Percentiles rank a stretch among this genome's conserved stretches.
phyloP scores from a whole-genome alignment of 1,140 invertebrate species.

The Drosophila sechellia region DNA sequence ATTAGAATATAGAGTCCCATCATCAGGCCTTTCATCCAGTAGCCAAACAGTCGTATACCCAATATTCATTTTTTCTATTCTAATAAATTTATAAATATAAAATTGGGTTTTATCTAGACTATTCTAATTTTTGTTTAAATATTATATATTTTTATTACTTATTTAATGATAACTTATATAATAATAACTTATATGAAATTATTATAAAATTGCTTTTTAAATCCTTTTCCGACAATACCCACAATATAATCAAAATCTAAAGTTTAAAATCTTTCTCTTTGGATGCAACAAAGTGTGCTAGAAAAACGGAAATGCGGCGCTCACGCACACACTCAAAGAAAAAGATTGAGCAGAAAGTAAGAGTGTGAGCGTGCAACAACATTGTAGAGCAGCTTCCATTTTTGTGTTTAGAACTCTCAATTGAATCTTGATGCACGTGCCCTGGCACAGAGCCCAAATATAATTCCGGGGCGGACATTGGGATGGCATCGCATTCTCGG shows the following conservation, averaged over 20 bases:
- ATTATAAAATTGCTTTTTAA: neutral
- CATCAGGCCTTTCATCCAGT: neutral
- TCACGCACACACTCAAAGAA: slow-evolving; percentile 20
- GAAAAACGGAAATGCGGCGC: slow-evolving; percentile 23
- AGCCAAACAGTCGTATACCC: neutral
- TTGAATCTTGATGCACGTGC: slow-evolving; percentile 80
- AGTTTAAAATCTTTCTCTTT: neutral
- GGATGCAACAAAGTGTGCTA: slow-evolving; percentile 36
- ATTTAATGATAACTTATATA: too few species aligned
- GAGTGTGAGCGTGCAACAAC: neutral
- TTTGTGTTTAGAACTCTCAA: slow-evolving; percentile 61
- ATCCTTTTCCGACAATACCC: too few species aligned
- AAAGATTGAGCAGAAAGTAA: slow-evolving; percentile 1
- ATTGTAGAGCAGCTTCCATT: slow-evolving; percentile 50
- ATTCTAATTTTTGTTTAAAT: too few species aligned
- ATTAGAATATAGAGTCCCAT: too few species aligned
- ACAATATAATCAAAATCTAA: neutral
- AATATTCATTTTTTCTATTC: neutral
- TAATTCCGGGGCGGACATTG: slow-evolving; percentile 43
- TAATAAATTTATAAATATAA: neutral
- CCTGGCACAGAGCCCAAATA: slow-evolving; percentile 56
- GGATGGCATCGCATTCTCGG: slow-evolving; percentile 44
- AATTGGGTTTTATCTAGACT: neutral
- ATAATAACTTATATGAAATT: too few species aligned
- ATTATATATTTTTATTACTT: too few species aligned